Conservation (phyloP, 1,140 invertebrate species). For the Polypedilum pembai region DNA sequence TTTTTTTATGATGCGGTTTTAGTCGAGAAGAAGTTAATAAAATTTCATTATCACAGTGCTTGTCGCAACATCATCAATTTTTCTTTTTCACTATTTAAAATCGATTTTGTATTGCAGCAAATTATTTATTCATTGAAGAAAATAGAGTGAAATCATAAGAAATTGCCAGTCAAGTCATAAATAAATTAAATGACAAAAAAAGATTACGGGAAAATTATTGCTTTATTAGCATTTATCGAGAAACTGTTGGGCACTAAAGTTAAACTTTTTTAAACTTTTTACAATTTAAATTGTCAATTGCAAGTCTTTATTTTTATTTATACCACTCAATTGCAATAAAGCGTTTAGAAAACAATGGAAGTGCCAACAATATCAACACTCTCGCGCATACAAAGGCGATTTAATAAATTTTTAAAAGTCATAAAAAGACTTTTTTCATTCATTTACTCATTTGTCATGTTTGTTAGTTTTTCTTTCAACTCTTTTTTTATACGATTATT, state of each 20-base stretch:
- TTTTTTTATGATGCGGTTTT: constrained; percentile 8
- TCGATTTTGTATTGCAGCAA: background rate
- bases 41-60: background rate
- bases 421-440: too few species aligned
- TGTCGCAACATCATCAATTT: background rate
- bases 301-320: too few species aligned
- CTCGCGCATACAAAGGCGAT: too few species aligned
- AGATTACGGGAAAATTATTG: background rate
- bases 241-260: background rate
- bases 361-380: too few species aligned
- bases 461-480: too few species aligned
- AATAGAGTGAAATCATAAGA: background rate
- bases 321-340: too few species aligned
- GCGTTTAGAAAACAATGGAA: too few species aligned
- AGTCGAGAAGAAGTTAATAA: background rate
- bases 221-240: background rate
- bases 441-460: too few species aligned
- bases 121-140: background rate
- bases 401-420: too few species aligned
- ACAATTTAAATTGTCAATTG: background rate
- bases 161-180: background rate
- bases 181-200: background rate
- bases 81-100: background rate
- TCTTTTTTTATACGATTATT: too few species aligned
- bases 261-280: too few species aligned